Conservation (phyloP, 2,888 invertebrate genomes). For the Lysandra bellargus region DNA sequence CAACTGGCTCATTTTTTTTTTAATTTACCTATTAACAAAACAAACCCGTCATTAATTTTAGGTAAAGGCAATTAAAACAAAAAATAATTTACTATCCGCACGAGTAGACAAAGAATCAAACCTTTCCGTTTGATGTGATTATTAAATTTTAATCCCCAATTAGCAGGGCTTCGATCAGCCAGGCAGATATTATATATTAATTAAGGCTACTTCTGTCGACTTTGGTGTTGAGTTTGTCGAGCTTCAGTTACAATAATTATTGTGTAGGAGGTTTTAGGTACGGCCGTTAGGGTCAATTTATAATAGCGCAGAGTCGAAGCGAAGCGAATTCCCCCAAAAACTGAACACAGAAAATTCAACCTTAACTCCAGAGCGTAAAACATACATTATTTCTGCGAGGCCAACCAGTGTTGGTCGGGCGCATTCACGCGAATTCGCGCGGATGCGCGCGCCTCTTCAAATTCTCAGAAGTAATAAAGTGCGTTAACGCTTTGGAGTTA, state of each 20-base stretch:
- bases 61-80: too few relatives aligned
- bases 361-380: too few relatives aligned
- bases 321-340: too few relatives aligned
- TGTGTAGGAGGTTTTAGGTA: neutral
- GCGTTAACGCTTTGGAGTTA: too few relatives aligned
- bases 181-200: neutral
- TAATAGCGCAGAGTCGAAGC: too few relatives aligned
- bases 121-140: constrained; percentile 39
- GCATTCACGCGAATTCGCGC: too few relatives aligned
- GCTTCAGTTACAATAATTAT: neutral
- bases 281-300: neutral
- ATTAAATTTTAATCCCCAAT: constrained; percentile 41
- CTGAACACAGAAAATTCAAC: too few relatives aligned
- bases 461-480: too few relatives aligned
- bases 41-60: neutral
- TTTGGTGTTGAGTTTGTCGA: neutral
- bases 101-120: neutral
- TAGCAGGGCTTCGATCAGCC: constrained; percentile 21
- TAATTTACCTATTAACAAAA: neutral
- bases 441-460: too few relatives aligned
- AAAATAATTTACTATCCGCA: neutral
- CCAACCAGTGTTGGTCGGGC: too few relatives aligned
- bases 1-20: too few relatives aligned
- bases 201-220: neutral
- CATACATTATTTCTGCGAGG: too few relatives aligned